A percentile compares a stretch with the other conserved stretches of the same genome.
Evolutionary conservation across 2,113 vertebrate species (phyloP).

Genomic region (Uria aalge): DNA sequence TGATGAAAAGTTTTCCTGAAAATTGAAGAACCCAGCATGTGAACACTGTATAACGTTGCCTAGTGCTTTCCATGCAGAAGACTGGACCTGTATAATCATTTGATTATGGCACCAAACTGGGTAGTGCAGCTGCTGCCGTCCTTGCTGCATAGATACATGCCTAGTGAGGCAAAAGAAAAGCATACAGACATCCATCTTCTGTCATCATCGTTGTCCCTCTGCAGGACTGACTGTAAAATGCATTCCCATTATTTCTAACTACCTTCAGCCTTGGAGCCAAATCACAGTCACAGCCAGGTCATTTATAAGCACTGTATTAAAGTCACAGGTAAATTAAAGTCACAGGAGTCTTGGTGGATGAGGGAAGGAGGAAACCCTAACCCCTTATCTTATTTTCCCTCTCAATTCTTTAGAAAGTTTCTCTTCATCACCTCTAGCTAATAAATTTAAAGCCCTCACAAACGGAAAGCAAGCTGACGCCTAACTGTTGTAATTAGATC

Average conservation of each 20-base stretch:
- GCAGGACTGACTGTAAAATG: not conserved
- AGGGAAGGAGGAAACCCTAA: not conserved
- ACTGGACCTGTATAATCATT: not conserved
- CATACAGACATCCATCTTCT: not conserved
- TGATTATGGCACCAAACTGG: not conserved
- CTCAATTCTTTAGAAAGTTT: slow-evolving; percentile 30
- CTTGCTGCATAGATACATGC: not conserved
- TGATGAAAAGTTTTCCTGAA: not conserved
- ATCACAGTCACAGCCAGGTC: not conserved
- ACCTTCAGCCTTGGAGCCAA: not conserved
- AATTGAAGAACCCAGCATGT: not conserved
- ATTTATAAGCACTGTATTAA: not conserved
- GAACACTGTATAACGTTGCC: not conserved
- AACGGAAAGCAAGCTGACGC: not conserved
- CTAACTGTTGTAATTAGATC: not conserved
- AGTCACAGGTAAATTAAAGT: not conserved
- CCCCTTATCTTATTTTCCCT: not conserved
- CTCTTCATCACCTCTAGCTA: slow-evolving; percentile 35
- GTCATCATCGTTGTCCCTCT: not conserved
- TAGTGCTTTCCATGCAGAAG: not conserved
- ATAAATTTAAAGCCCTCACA: slow-evolving; percentile 25
- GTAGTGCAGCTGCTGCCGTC: not conserved
- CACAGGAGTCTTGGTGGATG: not conserved
- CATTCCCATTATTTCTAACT: not conserved
- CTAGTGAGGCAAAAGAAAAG: not conserved